phyloP scores from a whole-genome alignment of 2,113 vertebrate genomes.

The Capreolus pygargus region DNA sequence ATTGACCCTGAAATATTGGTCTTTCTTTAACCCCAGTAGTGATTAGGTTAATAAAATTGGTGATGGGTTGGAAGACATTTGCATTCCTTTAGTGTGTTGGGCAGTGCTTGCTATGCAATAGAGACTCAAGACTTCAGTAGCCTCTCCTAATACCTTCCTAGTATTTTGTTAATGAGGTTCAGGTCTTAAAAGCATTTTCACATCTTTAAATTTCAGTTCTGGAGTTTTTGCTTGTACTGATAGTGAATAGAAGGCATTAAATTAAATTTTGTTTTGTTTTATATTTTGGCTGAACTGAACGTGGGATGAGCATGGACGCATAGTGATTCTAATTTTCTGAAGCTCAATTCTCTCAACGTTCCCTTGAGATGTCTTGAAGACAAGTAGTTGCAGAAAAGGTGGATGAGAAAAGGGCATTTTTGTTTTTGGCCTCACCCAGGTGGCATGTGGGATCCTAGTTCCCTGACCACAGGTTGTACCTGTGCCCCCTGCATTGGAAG shows the following conservation, averaged over 20 bases:
- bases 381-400: not conserved
- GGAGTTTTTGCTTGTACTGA: not conserved
- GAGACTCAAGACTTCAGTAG: not conserved
- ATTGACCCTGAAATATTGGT: not conserved
- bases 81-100: not conserved
- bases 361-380: not conserved
- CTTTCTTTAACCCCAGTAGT: not conserved
- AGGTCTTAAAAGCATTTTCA: not conserved
- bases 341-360: not conserved
- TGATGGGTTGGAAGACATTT: not conserved
- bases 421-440: not conserved
- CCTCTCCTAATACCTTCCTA: not conserved
- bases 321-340: not conserved
- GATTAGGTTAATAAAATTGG: not conserved
- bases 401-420: not conserved
- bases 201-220: slow-evolving; percentile 14
- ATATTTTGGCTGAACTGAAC: not conserved
- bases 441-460: not conserved
- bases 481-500: not conserved
- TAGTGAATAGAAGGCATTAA: not conserved
- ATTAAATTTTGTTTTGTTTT: slow-evolving; percentile 23
- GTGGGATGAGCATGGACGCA: not conserved
- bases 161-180: not conserved
- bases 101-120: not conserved
- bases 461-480: not conserved